These are phyloP conservation scores for Liodrosophila aerea DNA, from an alignment of 2,888 invertebrate genomes.

Conservation along the genomic window DNA sequence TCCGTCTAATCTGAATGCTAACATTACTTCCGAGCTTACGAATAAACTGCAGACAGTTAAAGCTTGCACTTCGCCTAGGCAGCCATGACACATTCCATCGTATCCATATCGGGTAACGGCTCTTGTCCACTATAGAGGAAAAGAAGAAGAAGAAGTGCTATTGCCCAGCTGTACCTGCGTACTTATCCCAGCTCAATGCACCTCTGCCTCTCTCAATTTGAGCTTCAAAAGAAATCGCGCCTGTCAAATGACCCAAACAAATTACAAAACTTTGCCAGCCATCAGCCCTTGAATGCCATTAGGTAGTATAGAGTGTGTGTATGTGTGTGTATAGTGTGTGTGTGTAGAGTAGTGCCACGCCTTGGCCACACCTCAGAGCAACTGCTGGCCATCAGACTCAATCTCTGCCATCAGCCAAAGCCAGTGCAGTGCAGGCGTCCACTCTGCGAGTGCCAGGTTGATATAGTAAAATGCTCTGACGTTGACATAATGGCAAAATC, in stretches of 20 bases:
- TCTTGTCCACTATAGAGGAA: too few relatives aligned
- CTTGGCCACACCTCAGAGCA: neutral
- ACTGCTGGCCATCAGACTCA: neutral
- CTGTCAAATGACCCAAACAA: conserved; percentile 64
- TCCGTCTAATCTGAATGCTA: too few relatives aligned
- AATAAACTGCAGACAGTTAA: too few relatives aligned
- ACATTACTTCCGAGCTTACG: too few relatives aligned
- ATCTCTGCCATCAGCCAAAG: neutral
- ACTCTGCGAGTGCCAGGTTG: conserved; percentile 43
- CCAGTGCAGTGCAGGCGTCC: conserved; percentile 19
- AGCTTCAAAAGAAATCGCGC: conserved; percentile 54
- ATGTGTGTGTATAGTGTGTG: too few relatives aligned
- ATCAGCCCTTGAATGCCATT: conserved; percentile 60
- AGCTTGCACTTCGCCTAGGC: too few relatives aligned
- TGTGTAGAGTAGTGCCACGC: conserved; percentile 23
- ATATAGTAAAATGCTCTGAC: conserved; percentile 51
- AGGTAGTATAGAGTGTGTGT: conserved; percentile 16
- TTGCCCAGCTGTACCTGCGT: neutral
- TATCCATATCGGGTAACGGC: too few relatives aligned
- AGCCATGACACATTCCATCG: too few relatives aligned
- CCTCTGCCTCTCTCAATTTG: neutral
- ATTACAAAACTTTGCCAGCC: conserved; percentile 58
- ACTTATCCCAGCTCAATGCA: neutral
- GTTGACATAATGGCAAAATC: conserved; percentile 61
- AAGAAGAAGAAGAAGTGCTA: too few relatives aligned